phyloP scores from a whole-genome alignment of 1,140 invertebrate genomes.

The Nylanderia fulva region DNA sequence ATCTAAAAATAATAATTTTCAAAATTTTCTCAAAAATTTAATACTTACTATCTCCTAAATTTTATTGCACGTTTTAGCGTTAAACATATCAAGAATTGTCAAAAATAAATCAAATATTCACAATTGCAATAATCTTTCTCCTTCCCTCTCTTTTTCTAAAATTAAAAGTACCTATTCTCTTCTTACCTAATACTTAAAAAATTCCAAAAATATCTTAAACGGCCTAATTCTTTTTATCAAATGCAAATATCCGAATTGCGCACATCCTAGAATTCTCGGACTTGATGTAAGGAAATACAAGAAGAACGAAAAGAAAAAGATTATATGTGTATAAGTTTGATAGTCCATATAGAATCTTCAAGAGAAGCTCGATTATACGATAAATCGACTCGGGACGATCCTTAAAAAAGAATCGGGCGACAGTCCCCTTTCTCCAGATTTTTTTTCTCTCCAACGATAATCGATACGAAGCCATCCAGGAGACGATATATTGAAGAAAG shows the following conservation, averaged over 20 bases:
- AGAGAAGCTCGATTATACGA: constrained; percentile 28
- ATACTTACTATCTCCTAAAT: not conserved
- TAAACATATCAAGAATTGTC: not conserved
- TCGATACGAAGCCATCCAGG: constrained; percentile 82
- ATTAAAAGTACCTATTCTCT: not conserved
- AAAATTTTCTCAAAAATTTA: not conserved
- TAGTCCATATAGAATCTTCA: constrained; percentile 4
- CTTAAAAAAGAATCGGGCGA: constrained; percentile 25
- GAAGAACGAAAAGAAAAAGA: constrained; percentile 24
- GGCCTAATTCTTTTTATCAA: not conserved
- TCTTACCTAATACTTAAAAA: not conserved
- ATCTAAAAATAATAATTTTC: not conserved
- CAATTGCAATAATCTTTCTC: not conserved
- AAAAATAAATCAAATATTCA: not conserved
- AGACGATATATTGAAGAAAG: constrained; percentile 73
- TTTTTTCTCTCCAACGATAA: constrained; percentile 71
- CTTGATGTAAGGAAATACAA: not conserved
- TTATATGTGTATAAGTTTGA: constrained; percentile 42
- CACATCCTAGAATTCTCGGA: constrained; percentile 46
- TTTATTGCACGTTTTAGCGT: not conserved
- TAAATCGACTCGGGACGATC: constrained; percentile 28
- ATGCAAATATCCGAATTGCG: not conserved
- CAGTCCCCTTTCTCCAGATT: constrained; percentile 28
- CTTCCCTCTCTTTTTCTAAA: not conserved
- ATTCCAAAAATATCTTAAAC: not conserved